A percentile compares a stretch with the other conserved stretches of the same genome.
These are phyloP conservation scores for Danio aesculapii DNA, from an alignment of 2,797 vertebrate species.

Conservation along the genomic window DNA sequence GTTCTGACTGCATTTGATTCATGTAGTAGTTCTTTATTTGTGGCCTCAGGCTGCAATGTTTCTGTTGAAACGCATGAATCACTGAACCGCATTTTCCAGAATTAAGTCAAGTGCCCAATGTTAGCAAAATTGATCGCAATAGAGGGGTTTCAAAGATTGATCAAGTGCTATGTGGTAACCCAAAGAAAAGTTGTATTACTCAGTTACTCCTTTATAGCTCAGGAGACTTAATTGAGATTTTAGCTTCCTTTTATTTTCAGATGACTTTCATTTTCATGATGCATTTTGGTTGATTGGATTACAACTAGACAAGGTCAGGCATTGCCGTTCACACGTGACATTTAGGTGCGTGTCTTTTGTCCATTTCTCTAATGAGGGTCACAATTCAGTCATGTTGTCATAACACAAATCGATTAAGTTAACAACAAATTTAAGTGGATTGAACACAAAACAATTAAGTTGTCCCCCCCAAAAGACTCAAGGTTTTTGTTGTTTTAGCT, in stretches of 20 bases:
- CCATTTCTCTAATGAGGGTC: too few species aligned
- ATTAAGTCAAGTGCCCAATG: background rate
- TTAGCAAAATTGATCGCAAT: background rate
- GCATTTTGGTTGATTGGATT: too few species aligned
- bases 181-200: background rate
- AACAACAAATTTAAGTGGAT: too few species aligned
- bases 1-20: background rate
- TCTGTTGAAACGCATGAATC: background rate
- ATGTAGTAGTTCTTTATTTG: background rate
- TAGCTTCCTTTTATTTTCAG: background rate
- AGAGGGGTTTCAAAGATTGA: slow-evolving; percentile 1
- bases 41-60: background rate
- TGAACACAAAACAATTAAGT: too few species aligned
- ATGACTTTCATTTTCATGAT: background rate
- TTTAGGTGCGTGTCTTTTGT: too few species aligned
- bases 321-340: too few species aligned
- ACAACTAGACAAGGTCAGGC: too few species aligned
- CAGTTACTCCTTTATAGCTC: background rate
- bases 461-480: too few species aligned
- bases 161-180: background rate
- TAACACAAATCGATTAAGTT: too few species aligned
- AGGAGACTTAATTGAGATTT: background rate
- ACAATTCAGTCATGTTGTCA: too few species aligned
- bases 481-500: too few species aligned
- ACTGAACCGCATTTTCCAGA: background rate